Conservation (phyloP, 2,113 vertebrate species). For the Ailuropoda melanoleuca region DNA sequence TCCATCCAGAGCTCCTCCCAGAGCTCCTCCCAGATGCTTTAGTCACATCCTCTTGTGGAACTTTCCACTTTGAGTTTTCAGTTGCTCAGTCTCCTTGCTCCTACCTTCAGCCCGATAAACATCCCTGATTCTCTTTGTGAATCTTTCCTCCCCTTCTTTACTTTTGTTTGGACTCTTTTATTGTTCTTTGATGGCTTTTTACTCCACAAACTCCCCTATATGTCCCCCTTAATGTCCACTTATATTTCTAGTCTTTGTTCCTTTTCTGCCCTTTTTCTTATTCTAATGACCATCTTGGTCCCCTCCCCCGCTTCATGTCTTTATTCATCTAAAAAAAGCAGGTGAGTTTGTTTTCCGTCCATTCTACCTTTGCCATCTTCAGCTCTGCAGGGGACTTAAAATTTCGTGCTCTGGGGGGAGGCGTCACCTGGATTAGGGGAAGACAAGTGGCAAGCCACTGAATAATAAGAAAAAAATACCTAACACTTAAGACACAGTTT, state of each 20-base stretch:
- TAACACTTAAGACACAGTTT: background rate
- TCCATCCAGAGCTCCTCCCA: background rate
- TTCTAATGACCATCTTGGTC: background rate
- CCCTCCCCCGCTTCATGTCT: background rate
- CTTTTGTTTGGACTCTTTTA: background rate
- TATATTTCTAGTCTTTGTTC: background rate
- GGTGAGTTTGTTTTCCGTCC: background rate
- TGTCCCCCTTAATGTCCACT: background rate
- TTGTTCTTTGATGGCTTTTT: background rate
- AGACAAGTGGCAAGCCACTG: background rate
- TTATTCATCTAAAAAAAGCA: background rate
- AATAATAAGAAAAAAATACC: background rate
- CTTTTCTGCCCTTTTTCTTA: background rate
- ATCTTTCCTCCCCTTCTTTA: background rate
- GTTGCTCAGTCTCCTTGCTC: background rate
- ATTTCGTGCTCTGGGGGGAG: background rate
- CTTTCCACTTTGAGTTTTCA: background rate
- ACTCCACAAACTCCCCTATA: rapidly evolving
- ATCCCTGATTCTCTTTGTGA: background rate
- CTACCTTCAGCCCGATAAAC: background rate
- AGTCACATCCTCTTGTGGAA: background rate
- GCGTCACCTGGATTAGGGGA: background rate
- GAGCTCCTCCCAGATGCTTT: background rate
- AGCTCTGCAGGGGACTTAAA: background rate
- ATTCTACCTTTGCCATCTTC: background rate